Evolutionary conservation across 2,797 vertebrate species (phyloP), one percentile per base, ranked within the genome.

Genomic region (Acrossocheilus fasciatus): DNA sequence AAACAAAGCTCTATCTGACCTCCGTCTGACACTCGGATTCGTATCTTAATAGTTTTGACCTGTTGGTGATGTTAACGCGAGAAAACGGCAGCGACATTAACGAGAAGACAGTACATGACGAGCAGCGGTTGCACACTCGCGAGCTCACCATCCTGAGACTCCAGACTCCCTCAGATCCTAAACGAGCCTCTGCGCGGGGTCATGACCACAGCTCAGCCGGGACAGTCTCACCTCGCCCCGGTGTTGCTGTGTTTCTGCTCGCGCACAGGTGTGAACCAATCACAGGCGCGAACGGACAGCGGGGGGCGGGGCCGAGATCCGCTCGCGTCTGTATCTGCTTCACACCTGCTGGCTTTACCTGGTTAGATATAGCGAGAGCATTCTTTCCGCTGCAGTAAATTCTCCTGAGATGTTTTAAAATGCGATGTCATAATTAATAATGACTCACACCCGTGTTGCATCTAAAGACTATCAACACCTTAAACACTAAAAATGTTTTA

Each of bases 141-240:
- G 72, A 75, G 26, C 82, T 84, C 82, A 84, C 82, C 82, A 84
- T 84, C 82, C 59, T 77, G 59, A 76, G 59, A 26, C 66, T 17
- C 47, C 26, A 76, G 59, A 41, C 66, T 18, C 47, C 30, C 45
- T 23, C 9, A n/a, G 26, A 81, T 75, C 82, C 57, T 66, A 23
- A 2, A 18, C 6, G 18, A 64, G 26, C 30, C 26, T 62, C 59
- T 74, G 18, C 50, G 20, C 15, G 39, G 6, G 39, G 4, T 64
- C 82, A 83, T 50, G 70, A 36, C 41, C 26, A 15, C 14, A 47
- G 59, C 17, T 52, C 73, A 36, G 9, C 54, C 36, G 4, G 34
- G 54, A 43, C 18, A 14, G 6, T 9, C 50, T 45, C 52, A 59
- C 50, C 81, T 73, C 68, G 36, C 34, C 47, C 47, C 23, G n/a